These are phyloP conservation scores for Pleuronectes platessa DNA, from an alignment of 2,113 vertebrate species.

Conservation along the genomic window DNA sequence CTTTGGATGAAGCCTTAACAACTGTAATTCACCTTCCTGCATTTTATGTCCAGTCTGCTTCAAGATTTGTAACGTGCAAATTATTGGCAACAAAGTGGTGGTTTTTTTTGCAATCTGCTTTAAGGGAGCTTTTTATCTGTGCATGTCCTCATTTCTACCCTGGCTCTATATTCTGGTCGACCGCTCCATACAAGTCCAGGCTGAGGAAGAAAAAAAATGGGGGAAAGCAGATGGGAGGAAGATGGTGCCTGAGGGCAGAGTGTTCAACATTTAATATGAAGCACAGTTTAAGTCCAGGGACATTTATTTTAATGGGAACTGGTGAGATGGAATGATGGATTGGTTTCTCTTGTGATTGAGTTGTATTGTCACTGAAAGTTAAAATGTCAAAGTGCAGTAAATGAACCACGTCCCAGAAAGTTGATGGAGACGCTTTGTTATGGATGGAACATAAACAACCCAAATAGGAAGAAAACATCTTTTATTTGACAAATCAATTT, in stretches of 20 bases:
- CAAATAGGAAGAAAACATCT: conserved; percentile 64
- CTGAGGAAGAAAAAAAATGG: conserved; percentile 9
- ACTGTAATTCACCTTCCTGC: neutral
- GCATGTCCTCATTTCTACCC: conserved; percentile 65
- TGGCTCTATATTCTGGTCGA: conserved; percentile 48
- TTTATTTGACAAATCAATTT: conserved; percentile 72
- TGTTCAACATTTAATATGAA: conserved; percentile 43
- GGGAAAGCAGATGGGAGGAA: conserved; percentile 40
- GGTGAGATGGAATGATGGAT: conserved; percentile 18
- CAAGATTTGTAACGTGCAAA: conserved; percentile 34
- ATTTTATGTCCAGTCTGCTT: conserved; percentile 23
- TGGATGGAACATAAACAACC: conserved; percentile 60
- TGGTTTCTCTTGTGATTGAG: conserved; percentile 23
- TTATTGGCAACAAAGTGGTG: conserved; percentile 56
- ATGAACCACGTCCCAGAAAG: conserved; percentile 3
- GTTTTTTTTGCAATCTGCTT: conserved; percentile 58
- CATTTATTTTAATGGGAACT: conserved; percentile 24
- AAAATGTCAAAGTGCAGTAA: conserved; percentile 2
- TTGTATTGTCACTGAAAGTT: conserved; percentile 18
- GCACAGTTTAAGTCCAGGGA: conserved; percentile 36
- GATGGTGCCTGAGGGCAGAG: conserved; percentile 24
- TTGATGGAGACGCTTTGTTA: conserved; percentile 3
- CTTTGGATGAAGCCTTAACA: neutral
- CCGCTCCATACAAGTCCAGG: conserved; percentile 21
- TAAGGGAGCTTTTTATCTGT: conserved; percentile 61